A percentile compares a stretch with the other conserved stretches of the same genome.
Evolutionary conservation across 1,140 invertebrate species (phyloP).

Genomic region (Anastrepha obliqua): DNA sequence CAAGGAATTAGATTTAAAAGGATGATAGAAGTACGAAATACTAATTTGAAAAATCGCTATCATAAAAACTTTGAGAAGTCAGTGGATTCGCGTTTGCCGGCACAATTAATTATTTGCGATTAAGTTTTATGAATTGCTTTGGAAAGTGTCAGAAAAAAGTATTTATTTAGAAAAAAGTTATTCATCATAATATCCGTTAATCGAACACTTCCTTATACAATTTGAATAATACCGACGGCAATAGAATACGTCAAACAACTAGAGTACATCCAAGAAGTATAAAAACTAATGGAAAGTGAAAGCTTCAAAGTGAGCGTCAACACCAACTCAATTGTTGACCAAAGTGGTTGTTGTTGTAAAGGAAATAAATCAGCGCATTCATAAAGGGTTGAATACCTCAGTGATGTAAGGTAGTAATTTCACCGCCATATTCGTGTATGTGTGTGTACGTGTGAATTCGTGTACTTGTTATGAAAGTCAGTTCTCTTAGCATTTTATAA

Average conservation of each 20-base stretch:
- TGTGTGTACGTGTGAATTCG: not conserved
- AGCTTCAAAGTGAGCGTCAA: not conserved
- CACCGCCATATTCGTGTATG: too few species aligned
- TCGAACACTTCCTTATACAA: not conserved
- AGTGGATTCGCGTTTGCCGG: not conserved
- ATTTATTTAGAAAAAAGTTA: conserved; percentile 12
- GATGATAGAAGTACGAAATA: not conserved
- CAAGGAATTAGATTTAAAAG: not conserved
- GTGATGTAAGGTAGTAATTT: not conserved
- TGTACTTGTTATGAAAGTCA: conserved; percentile 15
- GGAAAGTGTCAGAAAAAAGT: not conserved
- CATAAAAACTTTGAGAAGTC: not conserved
- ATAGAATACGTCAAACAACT: not conserved
- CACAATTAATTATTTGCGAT: not conserved
- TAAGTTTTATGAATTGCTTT: not conserved
- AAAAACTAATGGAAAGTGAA: conserved; percentile 8
- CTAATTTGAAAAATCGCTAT: not conserved
- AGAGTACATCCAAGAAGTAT: not conserved
- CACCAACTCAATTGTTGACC: not conserved
- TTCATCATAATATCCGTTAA: conserved; percentile 24
- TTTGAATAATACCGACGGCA: not conserved
- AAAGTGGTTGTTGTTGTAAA: not conserved
- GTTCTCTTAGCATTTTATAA: not conserved
- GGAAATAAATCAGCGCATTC: not conserved
- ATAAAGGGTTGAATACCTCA: conserved; percentile 25